phyloP scores from a whole-genome alignment of 2,113 vertebrate species.

The Macroglossus sobrinus region DNA sequence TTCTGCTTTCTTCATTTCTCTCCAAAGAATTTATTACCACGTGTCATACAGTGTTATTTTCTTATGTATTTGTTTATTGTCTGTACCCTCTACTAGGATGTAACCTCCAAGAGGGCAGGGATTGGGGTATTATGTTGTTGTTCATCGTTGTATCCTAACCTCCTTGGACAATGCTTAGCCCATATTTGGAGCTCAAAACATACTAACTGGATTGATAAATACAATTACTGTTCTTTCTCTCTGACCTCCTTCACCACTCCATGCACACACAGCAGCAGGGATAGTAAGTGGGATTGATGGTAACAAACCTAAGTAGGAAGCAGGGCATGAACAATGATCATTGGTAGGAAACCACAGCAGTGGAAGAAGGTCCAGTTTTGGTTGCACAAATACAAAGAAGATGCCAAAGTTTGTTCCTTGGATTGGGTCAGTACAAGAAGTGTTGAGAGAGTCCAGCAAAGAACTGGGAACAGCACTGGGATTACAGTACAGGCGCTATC shows the following conservation, averaged over 20 bases:
- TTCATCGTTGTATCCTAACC: neutral
- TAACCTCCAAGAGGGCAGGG: neutral
- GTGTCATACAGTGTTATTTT: neutral
- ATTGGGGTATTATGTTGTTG: neutral
- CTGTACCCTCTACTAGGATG: neutral
- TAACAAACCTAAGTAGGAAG: neutral
- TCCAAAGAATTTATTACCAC: neutral
- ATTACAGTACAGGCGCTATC: rapidly evolving
- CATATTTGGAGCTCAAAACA: neutral
- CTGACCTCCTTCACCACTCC: neutral
- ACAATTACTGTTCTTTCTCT: neutral
- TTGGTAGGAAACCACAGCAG: neutral
- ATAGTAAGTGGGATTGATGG: neutral
- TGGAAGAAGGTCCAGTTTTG: neutral
- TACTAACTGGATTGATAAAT: neutral
- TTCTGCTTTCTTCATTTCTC: neutral
- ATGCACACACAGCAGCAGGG: neutral
- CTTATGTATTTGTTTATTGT: neutral
- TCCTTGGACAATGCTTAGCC: neutral
- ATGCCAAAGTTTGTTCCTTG: neutral
- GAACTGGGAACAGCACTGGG: neutral
- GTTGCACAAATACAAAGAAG: neutral
- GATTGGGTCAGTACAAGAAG: neutral
- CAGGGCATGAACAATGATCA: neutral
- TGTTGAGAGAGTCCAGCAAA: neutral